Evolutionary conservation across 2,797 vertebrate species (phyloP).

Genomic region (Petrocephalus schoutedeni): DNA sequence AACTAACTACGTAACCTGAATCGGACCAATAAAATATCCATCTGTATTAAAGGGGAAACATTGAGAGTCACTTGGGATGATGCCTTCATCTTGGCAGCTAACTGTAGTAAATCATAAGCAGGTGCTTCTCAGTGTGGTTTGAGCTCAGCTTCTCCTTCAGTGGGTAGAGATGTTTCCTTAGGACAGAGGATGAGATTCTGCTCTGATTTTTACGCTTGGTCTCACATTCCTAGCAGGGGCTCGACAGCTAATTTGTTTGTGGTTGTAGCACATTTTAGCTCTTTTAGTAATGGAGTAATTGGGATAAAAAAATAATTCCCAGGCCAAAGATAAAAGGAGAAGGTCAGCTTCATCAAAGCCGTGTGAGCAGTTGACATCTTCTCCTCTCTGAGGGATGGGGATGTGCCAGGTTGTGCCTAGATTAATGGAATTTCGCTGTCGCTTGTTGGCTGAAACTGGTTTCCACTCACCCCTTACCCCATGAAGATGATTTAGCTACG

Average conservation of each 20-base stretch:
- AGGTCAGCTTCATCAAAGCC: background rate
- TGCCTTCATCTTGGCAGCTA: background rate
- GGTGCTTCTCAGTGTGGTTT: background rate
- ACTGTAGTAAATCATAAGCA: background rate
- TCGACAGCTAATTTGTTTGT: background rate
- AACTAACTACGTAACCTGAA: background rate
- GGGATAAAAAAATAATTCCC: conserved; percentile 19
- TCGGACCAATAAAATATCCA: background rate
- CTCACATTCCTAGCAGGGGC: background rate
- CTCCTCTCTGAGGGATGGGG: background rate
- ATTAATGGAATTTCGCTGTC: background rate
- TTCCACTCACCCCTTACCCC: background rate
- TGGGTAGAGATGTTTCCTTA: background rate
- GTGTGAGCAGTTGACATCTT: conserved; percentile 5
- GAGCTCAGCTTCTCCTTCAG: background rate
- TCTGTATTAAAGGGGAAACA: background rate
- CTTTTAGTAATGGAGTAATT: background rate
- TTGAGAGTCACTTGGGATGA: background rate
- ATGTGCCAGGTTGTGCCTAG: background rate
- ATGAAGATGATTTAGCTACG: background rate
- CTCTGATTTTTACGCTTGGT: background rate
- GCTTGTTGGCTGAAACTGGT: background rate
- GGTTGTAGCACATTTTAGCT: background rate
- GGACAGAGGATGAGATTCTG: background rate
- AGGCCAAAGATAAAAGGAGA: conserved; percentile 25